A percentile compares a stretch with the other conserved stretches of the same genome.
Evolutionary conservation across 2,113 vertebrate genomes (phyloP).

Genomic region (Ursus arctos): DNA sequence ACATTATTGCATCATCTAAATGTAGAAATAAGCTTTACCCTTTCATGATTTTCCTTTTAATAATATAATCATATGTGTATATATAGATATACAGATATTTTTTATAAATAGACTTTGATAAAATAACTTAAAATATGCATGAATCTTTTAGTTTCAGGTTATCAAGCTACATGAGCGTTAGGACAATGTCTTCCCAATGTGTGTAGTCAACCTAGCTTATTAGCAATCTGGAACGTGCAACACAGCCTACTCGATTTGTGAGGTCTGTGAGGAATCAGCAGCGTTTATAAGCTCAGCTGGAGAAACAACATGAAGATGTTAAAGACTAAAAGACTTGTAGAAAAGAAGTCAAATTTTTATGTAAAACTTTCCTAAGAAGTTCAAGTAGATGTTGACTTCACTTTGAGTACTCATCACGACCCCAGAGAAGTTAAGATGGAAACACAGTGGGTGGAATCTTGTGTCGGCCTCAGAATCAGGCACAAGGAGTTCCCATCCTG

Average conservation of each 20-base stretch:
- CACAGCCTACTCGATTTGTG: neutral
- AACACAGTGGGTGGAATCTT: neutral
- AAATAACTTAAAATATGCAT: neutral
- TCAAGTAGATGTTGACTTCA: slow-evolving; percentile 69
- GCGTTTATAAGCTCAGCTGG: neutral
- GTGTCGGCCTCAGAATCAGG: neutral
- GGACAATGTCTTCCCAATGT: neutral
- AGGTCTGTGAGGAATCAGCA: neutral
- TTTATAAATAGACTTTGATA: neutral
- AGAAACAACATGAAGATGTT: neutral
- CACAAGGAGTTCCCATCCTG: neutral
- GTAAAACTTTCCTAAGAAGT: slow-evolving; percentile 37
- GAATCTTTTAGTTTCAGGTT: slow-evolving; percentile 4
- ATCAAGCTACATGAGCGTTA: neutral
- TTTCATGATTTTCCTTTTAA: slow-evolving; percentile 58
- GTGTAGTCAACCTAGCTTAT: neutral
- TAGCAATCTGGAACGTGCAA: neutral
- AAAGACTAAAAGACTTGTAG: neutral
- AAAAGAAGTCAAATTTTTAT: neutral
- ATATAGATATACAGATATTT: neutral
- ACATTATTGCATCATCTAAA: neutral
- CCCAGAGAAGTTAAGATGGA: neutral
- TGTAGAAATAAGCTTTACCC: slow-evolving; percentile 18
- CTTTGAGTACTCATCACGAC: slow-evolving; percentile 38
- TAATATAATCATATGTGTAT: neutral